Conservation (phyloP, 2,888 invertebrate genomes). For the Boloria selene region DNA sequence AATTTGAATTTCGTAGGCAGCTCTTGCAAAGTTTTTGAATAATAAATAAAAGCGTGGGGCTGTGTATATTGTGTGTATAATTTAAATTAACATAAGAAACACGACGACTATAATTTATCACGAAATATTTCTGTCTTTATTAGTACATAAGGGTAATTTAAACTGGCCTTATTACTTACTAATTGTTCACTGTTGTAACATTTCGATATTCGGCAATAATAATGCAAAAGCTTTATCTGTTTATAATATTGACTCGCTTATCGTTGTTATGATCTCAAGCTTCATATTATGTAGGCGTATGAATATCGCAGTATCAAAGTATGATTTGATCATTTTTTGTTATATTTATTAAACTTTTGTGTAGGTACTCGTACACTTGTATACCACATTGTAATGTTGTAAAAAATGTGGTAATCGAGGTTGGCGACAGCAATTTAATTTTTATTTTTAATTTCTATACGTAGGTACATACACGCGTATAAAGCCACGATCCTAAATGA, state of each 20-base stretch:
- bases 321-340: slow-evolving; percentile 10
- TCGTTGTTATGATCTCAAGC: slow-evolving; percentile 34
- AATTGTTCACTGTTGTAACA: slow-evolving; percentile 34
- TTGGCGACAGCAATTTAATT: no score
- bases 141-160: slow-evolving; percentile 24
- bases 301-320: slow-evolving; percentile 12
- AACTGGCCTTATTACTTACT: slow-evolving; percentile 39
- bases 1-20: slow-evolving; percentile 18
- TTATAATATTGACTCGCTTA: slow-evolving; percentile 20
- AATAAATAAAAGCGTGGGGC: slow-evolving; percentile 11
- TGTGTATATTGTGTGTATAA: slow-evolving; percentile 24
- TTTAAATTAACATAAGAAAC: slow-evolving; percentile 13
- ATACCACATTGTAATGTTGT: background rate
- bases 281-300: slow-evolving; percentile 23
- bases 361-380: background rate
- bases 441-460: no score
- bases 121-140: slow-evolving; percentile 19
- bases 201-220: slow-evolving; percentile 31
- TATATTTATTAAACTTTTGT: background rate
- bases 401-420: background rate
- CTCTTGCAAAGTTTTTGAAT: slow-evolving; percentile 18
- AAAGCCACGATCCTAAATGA: no score
- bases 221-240: slow-evolving; percentile 32
- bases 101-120: slow-evolving; percentile 11
- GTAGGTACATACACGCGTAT: no score